Base-by-base conservation (phyloP, 2,888 invertebrate genomes). In the Metacarcinus magister region DNA sequence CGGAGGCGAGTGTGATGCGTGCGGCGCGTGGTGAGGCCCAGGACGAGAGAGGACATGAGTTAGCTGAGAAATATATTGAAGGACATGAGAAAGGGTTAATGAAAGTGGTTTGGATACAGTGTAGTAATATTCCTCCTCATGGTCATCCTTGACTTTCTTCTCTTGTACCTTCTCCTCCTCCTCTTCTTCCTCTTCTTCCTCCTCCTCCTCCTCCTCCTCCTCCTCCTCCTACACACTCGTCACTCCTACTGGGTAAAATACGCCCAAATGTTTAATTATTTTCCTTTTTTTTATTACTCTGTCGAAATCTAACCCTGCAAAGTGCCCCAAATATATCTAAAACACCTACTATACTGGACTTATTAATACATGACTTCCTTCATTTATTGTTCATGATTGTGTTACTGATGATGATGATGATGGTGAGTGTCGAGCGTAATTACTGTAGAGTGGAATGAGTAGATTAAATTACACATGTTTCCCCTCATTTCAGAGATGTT, bases 241-340 rank as follows among this genome's bases (percentile, higher is more conserved):
- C n/a, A 91, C 91, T 44, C 43, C 91, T 91, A 91, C 91, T 91
- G 44, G 44, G 44, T 91, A 91, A 7, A 67, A 16, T 43, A 91
- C 7, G 48, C 48, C 48, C 0, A 13, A 48, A 48, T 0, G 13
- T 48, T 48, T 48, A 48, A 48, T 48, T 48, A 48, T 7, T 48
- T 7, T 13, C 10, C 13, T 0, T 48, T 48, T 46, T 48, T 48
- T 3, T 48, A 48, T 48, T 48, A 13, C 48, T 48, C 13, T 48
- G 48, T 48, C 48, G 2, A 48, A 48, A 48, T 48, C 48, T 48
- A 48, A 48, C 48, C 48, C 48, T 48, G 39, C 39, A 39, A 39
- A 39, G 39, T 39, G 39, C 39, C 2, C 39, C 0, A 48, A 48
- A 48, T 48, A 48, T 48, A 48, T 48, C 0, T 13, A 13, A 48